These are phyloP conservation scores for Ariolimax columbianus DNA, from an alignment of 2,888 invertebrate species.

Conservation along the genomic window DNA sequence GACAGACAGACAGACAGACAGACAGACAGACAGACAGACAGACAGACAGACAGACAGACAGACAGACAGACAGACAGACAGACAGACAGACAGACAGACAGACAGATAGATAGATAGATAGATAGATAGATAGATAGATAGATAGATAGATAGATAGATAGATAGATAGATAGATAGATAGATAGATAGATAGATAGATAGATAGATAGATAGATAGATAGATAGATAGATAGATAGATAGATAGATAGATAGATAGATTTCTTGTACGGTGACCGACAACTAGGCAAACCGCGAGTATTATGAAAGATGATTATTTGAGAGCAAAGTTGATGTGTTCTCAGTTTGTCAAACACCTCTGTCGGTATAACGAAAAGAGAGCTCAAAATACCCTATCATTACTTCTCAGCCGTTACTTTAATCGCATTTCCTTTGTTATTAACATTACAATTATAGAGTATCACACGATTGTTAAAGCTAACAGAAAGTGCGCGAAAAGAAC, in stretches of 20 bases:
- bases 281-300: too few species aligned
- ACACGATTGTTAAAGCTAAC: too few species aligned
- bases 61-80: not conserved
- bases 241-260: not conserved
- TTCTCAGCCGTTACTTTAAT: too few species aligned
- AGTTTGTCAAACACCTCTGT: too few species aligned
- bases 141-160: slow-evolving; percentile 5
- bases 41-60: not conserved
- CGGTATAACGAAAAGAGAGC: too few species aligned
- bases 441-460: too few species aligned
- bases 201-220: slow-evolving; percentile 18
- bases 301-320: too few species aligned
- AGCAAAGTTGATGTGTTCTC: too few species aligned
- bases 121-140: slow-evolving; percentile 8
- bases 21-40: not conserved
- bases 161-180: slow-evolving; percentile 8
- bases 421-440: too few species aligned
- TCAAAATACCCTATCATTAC: too few species aligned
- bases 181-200: slow-evolving; percentile 10
- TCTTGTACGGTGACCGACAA: too few species aligned
- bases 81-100: not conserved
- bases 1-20: not conserved
- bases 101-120: slow-evolving; percentile 4
- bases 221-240: slow-evolving; percentile 13
- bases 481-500: too few species aligned